Conservation (phyloP, 2,888 invertebrate species). For the Uloborus plumipes region DNA sequence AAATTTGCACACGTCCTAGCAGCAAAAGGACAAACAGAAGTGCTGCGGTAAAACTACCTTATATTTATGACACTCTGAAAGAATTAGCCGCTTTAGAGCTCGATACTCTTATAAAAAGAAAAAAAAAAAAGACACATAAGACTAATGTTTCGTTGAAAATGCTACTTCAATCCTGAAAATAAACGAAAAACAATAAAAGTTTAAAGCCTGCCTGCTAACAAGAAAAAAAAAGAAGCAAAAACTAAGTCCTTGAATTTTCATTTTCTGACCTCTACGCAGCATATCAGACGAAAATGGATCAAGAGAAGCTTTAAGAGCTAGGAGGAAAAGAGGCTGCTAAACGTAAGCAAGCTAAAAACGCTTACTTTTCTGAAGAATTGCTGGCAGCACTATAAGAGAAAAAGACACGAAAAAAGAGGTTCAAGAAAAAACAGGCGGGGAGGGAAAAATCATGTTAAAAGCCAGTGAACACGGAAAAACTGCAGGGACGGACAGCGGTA, state of each 20-base stretch:
- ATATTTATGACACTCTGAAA: too few species aligned
- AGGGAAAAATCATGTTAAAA: conserved; percentile 54
- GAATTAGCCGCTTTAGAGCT: too few species aligned
- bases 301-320: conserved; percentile 15
- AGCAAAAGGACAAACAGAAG: too few species aligned
- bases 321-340: conserved; percentile 20
- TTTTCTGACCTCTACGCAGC: conserved; percentile 21
- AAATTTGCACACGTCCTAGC: too few species aligned
- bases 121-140: too few species aligned
- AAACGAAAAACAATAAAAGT: neutral
- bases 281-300: conserved; percentile 29
- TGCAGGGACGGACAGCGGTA: conserved; percentile 47
- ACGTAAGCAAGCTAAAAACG: conserved; percentile 30
- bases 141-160: neutral
- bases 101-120: too few species aligned
- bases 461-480: conserved; percentile 56
- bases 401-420: conserved; percentile 6
- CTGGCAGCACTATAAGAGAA: conserved; percentile 48
- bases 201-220: neutral
- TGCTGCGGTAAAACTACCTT: too few species aligned
- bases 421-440: conserved; percentile 15
- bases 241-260: conserved; percentile 16
- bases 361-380: conserved; percentile 45
- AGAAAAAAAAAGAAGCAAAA: neutral
- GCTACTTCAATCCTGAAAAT: neutral